Percentiles rank a stretch among this genome's conserved stretches.
Evolutionary conservation across 2,888 invertebrate species (phyloP).

Genomic region (Drosophila neotestacea): DNA sequence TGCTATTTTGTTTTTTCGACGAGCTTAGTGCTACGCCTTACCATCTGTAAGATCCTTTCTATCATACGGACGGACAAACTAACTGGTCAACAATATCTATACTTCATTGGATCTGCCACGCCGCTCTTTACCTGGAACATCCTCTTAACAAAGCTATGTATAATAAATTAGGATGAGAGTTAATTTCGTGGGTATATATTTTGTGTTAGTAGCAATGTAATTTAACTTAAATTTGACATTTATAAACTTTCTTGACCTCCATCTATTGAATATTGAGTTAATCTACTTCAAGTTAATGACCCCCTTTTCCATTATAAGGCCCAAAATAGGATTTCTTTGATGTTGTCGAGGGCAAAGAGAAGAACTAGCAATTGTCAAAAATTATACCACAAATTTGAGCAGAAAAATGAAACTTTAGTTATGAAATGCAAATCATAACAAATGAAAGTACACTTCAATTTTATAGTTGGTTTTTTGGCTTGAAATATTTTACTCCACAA

Average conservation of each 20-base stretch:
- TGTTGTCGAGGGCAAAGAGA: not conserved
- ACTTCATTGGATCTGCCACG: no score
- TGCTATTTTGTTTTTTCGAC: no score
- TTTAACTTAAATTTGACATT: not conserved
- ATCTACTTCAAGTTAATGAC: not conserved
- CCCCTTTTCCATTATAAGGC: not conserved
- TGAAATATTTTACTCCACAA: slow-evolving; percentile 9
- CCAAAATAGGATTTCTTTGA: not conserved
- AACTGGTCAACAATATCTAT: no score
- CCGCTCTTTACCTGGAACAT: no score
- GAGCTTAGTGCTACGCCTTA: no score
- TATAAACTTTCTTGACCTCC: not conserved
- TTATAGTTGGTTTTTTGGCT: slow-evolving; percentile 15
- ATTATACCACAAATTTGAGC: not conserved
- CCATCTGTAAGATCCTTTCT: no score
- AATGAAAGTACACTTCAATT: slow-evolving; percentile 6
- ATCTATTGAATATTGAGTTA: not conserved
- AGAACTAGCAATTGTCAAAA: slow-evolving; percentile 4
- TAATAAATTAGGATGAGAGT: not conserved
- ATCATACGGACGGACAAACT: no score
- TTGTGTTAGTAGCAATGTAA: not conserved
- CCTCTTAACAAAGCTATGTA: no score
- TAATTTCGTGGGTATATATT: not conserved
- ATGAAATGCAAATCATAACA: slow-evolving; percentile 23
- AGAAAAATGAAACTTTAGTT: slow-evolving; percentile 6